Evolutionary conservation across 2,888 invertebrate species (phyloP).

Genomic region (Hirtodrosophila confusa): DNA sequence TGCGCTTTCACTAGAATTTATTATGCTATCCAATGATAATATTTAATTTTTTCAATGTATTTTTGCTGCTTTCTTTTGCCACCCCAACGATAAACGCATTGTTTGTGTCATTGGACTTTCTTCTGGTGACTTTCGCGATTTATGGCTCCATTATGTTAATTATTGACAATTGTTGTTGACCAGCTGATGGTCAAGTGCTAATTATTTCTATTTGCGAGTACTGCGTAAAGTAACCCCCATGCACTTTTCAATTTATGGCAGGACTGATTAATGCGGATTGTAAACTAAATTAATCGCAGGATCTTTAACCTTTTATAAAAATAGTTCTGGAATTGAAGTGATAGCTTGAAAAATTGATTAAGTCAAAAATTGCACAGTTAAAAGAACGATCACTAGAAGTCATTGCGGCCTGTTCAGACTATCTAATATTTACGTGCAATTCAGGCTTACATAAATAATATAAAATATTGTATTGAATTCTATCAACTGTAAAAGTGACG

Average conservation of each 20-base stretch:
- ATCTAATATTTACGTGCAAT: no score
- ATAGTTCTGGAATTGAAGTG: no score
- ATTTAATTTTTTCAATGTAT: constrained; percentile 22
- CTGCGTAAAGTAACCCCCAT: constrained; percentile 36
- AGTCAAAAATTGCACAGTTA: no score
- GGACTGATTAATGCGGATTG: background rate
- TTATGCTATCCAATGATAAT: constrained; percentile 40
- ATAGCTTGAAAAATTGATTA: no score
- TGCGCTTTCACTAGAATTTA: constrained; percentile 66
- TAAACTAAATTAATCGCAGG: no score
- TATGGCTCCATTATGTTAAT: constrained; percentile 80
- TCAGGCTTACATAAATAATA: no score
- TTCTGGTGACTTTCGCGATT: constrained; percentile 60
- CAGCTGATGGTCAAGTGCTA: constrained; percentile 41
- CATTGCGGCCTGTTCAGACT: no score
- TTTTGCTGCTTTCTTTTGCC: constrained; percentile 39
- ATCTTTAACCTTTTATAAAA: no score
- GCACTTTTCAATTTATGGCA: constrained; percentile 26
- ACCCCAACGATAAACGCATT: constrained; percentile 30
- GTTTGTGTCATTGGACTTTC: constrained; percentile 75
- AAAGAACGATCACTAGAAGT: no score
- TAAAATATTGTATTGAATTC: no score
- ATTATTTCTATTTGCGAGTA: constrained; percentile 51
- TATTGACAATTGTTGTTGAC: constrained; percentile 72
- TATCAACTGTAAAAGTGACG: no score